These are phyloP conservation scores for Hypena proboscidalis DNA, from an alignment of 2,888 invertebrate genomes.

Conservation along the genomic window DNA sequence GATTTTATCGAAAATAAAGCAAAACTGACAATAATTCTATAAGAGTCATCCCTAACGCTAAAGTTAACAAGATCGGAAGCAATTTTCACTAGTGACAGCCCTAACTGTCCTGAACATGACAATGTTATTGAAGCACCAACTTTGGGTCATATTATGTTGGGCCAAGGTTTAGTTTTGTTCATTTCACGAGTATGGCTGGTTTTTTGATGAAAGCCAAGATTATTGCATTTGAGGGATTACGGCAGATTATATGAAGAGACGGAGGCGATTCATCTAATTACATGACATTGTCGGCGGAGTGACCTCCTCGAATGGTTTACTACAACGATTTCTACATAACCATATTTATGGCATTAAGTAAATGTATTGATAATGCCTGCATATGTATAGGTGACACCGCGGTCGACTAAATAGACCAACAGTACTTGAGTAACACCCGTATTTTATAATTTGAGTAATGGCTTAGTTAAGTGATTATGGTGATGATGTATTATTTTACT, in stretches of 20 bases:
- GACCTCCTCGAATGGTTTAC: too few relatives aligned
- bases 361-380: too few relatives aligned
- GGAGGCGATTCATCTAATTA: conserved; percentile 61
- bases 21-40: conserved; percentile 13
- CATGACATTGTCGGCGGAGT: too few relatives aligned
- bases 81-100: conserved; percentile 59
- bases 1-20: conserved; percentile 5
- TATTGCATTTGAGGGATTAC: conserved; percentile 58
- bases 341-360: too few relatives aligned
- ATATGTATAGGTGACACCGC: too few relatives aligned
- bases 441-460: too few relatives aligned
- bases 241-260: conserved; percentile 48
- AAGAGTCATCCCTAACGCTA: conserved; percentile 41
- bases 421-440: too few relatives aligned
- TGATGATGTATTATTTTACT: too few relatives aligned
- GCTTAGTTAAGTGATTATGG: too few relatives aligned
- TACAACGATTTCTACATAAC: too few relatives aligned
- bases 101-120: conserved; percentile 41
- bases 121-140: conserved; percentile 10
- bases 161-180: conserved; percentile 36
- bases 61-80: conserved; percentile 65
- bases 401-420: too few relatives aligned
- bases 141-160: conserved; percentile 13
- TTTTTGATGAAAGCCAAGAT: conserved; percentile 45
- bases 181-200: background rate